These are phyloP conservation scores for Sipha flava DNA, from an alignment of 1,140 invertebrate species.

Conservation along the genomic window DNA sequence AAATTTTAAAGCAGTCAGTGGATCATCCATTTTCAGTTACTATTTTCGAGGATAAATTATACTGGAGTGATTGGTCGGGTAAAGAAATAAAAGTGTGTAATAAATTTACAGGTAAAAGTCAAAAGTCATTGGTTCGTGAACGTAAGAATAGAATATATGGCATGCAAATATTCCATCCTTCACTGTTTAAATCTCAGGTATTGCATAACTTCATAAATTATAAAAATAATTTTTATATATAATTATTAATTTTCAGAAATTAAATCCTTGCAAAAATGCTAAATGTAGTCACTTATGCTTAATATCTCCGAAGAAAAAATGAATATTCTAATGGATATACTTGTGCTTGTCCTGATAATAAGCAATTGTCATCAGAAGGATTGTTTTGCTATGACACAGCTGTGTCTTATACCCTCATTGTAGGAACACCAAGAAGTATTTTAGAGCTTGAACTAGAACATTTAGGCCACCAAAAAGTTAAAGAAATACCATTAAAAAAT, in stretches of 20 bases:
- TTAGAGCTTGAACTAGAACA: slow-evolving; percentile 43
- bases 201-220: background rate
- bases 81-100: slow-evolving; percentile 57
- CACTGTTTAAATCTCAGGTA: slow-evolving; percentile 42
- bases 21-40: slow-evolving; percentile 72
- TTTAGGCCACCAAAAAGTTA: slow-evolving; percentile 43
- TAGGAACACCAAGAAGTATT: slow-evolving; percentile 40
- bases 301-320: slow-evolving; percentile 50
- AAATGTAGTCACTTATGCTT: slow-evolving; percentile 75
- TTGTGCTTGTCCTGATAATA: slow-evolving; percentile 72
- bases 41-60: slow-evolving; percentile 78
- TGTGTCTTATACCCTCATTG: slow-evolving; percentile 36
- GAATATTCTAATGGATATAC: slow-evolving; percentile 43
- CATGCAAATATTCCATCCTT: slow-evolving; percentile 59
- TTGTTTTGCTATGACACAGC: slow-evolving; percentile 45
- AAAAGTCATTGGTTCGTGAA: slow-evolving; percentile 47
- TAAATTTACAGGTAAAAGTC: slow-evolving; percentile 58
- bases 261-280: slow-evolving; percentile 59
- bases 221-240: background rate
- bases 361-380: slow-evolving; percentile 48
- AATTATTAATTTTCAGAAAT: slow-evolving; percentile 36
- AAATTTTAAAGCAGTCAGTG: slow-evolving; percentile 49
- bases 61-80: slow-evolving; percentile 73
- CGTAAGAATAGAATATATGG: slow-evolving; percentile 51
- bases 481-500: slow-evolving; percentile 24